These are phyloP conservation scores for Ecliptopera silaceata DNA, from an alignment of 2,888 invertebrate genomes.

Conservation along the genomic window DNA sequence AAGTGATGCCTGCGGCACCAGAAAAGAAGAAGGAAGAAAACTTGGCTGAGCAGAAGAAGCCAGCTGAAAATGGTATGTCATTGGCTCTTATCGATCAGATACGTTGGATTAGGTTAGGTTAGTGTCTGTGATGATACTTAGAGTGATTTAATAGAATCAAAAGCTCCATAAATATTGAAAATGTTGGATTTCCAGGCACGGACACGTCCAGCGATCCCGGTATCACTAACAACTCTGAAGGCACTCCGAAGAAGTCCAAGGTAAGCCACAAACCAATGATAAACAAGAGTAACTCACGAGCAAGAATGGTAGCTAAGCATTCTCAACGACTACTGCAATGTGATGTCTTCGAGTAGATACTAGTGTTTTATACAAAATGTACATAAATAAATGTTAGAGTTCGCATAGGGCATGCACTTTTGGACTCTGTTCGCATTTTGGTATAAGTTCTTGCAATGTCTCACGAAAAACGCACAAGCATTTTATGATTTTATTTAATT, in stretches of 20 bases:
- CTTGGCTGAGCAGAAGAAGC: constrained; percentile 60
- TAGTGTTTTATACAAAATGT: constrained; percentile 62
- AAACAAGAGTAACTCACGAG: constrained; percentile 15
- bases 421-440: constrained; percentile 53
- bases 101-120: too few relatives aligned
- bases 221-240: constrained; percentile 73
- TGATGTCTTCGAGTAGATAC: constrained; percentile 46
- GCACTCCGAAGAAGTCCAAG: constrained; percentile 76
- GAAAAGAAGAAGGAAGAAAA: constrained; percentile 80
- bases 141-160: too few relatives aligned
- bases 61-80: constrained; percentile 75
- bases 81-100: too few relatives aligned
- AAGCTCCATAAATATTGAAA: too few relatives aligned
- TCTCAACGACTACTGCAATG: constrained; percentile 31
- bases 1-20: constrained; percentile 89
- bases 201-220: constrained; percentile 77
- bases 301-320: constrained; percentile 61
- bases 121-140: too few relatives aligned
- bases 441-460: constrained; percentile 42
- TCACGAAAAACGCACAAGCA: constrained; percentile 41
- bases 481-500: constrained; percentile 65
- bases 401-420: constrained; percentile 59
- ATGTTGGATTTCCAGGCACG: constrained; percentile 59
- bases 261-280: constrained; percentile 46
- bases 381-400: constrained; percentile 67